Evolutionary conservation across 2,113 vertebrate genomes (phyloP).

Genomic region (Ameiurus melas): DNA sequence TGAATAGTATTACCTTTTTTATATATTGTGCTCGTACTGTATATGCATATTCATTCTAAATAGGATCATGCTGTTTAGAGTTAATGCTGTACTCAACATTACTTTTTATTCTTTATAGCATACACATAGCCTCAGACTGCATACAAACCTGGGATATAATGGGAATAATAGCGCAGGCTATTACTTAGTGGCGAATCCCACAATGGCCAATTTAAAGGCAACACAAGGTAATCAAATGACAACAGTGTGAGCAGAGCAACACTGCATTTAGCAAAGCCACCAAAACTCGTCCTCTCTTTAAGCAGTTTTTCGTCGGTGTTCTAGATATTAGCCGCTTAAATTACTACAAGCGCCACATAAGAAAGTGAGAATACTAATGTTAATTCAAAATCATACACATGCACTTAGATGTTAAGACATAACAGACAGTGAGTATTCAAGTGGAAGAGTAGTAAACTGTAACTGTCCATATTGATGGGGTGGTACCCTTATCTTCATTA

Average conservation of each 20-base stretch:
- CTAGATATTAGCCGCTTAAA: neutral
- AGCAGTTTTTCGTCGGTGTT: neutral
- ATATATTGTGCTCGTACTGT: neutral
- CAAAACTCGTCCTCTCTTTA: neutral
- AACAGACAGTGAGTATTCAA: neutral
- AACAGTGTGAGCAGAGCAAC: neutral
- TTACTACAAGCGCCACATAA: neutral
- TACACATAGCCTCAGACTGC: neutral
- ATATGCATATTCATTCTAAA: neutral
- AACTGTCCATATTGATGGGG: neutral
- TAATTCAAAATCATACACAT: neutral
- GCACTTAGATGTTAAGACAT: neutral
- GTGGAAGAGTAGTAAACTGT: neutral
- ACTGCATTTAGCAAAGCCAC: neutral
- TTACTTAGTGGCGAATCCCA: conserved; percentile 2
- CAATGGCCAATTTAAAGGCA: neutral
- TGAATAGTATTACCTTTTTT: too few species aligned
- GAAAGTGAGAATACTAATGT: neutral
- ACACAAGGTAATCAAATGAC: neutral
- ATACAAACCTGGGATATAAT: neutral
- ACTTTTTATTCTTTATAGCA: neutral
- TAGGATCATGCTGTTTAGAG: neutral
- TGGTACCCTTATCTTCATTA: neutral
- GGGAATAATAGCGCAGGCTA: neutral
- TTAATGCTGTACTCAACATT: neutral